Conservation (phyloP, 1,140 invertebrate genomes). For the Harpegnathos saltator region DNA sequence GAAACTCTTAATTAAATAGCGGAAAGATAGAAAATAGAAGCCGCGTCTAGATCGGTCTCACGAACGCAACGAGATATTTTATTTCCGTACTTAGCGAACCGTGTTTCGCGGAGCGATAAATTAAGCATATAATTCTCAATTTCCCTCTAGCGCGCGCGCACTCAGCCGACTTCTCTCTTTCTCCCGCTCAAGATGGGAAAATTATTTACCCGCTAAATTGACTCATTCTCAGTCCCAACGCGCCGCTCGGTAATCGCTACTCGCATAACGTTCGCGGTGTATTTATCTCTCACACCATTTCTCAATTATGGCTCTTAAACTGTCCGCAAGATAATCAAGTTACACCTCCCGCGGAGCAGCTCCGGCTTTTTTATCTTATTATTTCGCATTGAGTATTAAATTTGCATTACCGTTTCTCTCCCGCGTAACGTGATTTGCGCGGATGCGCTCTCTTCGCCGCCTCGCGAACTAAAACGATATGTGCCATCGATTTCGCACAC, state of each 20-base stretch:
- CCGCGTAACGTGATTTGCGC: neutral
- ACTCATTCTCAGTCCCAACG: slow-evolving; percentile 23
- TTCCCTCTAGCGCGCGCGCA: neutral
- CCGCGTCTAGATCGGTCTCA: slow-evolving; percentile 7
- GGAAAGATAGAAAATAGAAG: slow-evolving; percentile 51
- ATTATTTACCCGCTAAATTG: slow-evolving; percentile 37
- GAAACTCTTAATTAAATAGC: slow-evolving; percentile 59
- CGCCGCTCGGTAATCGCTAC: neutral
- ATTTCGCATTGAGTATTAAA: neutral
- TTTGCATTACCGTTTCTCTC: slow-evolving; percentile 21
- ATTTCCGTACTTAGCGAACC: slow-evolving; percentile 32
- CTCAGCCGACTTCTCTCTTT: slow-evolving; percentile 16
- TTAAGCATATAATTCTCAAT: slow-evolving; percentile 47
- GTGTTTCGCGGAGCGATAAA: slow-evolving; percentile 49
- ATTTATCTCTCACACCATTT: neutral
- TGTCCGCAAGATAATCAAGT: slow-evolving; percentile 4
- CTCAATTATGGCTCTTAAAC: neutral
- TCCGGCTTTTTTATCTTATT: slow-evolving; percentile 6
- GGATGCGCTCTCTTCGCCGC: neutral
- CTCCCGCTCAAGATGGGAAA: slow-evolving; percentile 12
- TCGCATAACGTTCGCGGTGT: neutral
- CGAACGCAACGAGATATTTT: slow-evolving; percentile 32
- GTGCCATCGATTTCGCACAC: slow-evolving; percentile 68
- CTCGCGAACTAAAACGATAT: slow-evolving; percentile 24
- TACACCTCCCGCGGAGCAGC: neutral